Conservation (phyloP, 2,888 invertebrate species). For the Lycocerus yunnanus region DNA sequence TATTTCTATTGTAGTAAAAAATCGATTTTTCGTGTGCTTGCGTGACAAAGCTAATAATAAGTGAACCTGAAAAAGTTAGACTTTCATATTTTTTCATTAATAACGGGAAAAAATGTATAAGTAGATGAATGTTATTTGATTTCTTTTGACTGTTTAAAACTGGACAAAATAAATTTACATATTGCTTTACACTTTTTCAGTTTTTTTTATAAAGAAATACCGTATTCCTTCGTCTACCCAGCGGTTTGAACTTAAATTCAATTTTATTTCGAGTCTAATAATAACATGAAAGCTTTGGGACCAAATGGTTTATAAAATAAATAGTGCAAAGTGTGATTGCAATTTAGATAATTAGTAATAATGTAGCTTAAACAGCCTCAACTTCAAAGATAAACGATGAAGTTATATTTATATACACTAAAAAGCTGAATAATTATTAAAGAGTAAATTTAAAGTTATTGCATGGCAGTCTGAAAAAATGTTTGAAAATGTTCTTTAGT, state of each 20-base stretch:
- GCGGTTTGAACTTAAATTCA: background rate
- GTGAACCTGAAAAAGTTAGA: slow-evolving; percentile 42
- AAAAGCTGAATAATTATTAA: background rate
- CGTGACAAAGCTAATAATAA: slow-evolving; percentile 52
- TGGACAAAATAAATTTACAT: slow-evolving; percentile 8
- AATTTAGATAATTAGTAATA: slow-evolving; percentile 41
- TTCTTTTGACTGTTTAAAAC: slow-evolving; percentile 7
- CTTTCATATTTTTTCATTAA: slow-evolving; percentile 39
- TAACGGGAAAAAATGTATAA: slow-evolving; percentile 38
- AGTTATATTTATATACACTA: background rate
- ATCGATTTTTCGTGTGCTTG: slow-evolving; percentile 48
- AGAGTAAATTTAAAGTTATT: background rate
- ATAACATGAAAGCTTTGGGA: slow-evolving; percentile 29
- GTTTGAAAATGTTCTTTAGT: background rate
- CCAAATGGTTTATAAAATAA: slow-evolving; percentile 33
- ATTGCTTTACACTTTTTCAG: background rate
- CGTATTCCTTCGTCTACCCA: background rate
- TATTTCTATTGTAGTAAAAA: slow-evolving; percentile 46
- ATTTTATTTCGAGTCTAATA: slow-evolving; percentile 23
- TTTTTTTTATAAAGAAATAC: background rate
- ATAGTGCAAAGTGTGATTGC: slow-evolving; percentile 39
- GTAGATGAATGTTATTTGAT: slow-evolving; percentile 19
- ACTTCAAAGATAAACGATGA: background rate
- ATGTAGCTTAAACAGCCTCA: background rate
- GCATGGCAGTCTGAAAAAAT: background rate